Base-by-base conservation (phyloP, 2,888 invertebrate species). In the Xanthorhoe designata region DNA sequence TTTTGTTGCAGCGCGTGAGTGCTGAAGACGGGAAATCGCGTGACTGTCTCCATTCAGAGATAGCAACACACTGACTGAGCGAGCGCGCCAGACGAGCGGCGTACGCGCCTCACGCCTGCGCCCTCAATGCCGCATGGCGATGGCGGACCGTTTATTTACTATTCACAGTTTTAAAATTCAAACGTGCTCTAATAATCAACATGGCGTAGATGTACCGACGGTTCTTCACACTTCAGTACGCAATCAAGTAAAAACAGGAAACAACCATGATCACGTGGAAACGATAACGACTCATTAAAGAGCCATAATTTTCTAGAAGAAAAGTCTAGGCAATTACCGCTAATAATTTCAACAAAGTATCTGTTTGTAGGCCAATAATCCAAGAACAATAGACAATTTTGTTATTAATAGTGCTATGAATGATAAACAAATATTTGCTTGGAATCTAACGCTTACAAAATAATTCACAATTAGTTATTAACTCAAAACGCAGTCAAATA, bases 141-240 rank as follows among this genome's bases (percentile, higher is more conserved):
- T 85, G 86, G 79, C 84, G 78, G 79, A 83, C 85, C 87, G 90
- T 91, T 90, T 92, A 92, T 90, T 91, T 91, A 91, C 90, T 88
- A 90, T 89, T 89, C 89, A 87, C 86, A 86, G 85, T 90, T 91
- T 78, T 84, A 84, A 90, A 90, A 85, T 88, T 83, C 85, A 78
- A 90, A 87, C 87, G 87, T 88, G 88, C 85, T 90, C 86, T 82
- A 89, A 84, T 90, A 90, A 89, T 86, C 86, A 88, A 85, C 87
- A 86, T 83, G 81, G 82, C 81, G 79, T 81, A 82, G 81, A 86
- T 86, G 78, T 79, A 74, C 74, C 73, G 68, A 73, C 68, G 72
- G 76, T 78, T 74, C 78, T 81, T 79, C 79, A 81, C 72, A 78
- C 76, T 68, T 74, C 75, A 74, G 66, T 71, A 72, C 70, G 75